phyloP scores from a whole-genome alignment of 2,797 vertebrate species.

The Mus caroli region DNA sequence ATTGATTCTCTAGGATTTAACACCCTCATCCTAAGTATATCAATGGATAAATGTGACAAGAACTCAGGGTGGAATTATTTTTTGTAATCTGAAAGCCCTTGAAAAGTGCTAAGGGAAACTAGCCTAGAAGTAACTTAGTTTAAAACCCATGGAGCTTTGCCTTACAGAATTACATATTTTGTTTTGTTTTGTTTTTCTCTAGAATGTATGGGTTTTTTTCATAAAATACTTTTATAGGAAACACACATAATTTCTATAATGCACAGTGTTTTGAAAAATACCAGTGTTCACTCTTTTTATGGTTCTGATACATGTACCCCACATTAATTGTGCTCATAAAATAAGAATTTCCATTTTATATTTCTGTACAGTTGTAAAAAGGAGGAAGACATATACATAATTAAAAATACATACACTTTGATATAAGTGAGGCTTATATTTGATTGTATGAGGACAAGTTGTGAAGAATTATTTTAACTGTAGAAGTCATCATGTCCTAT shows the following conservation, averaged over 20 bases:
- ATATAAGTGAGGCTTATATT: not conserved
- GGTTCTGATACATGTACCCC: not conserved
- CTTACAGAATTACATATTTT: not conserved
- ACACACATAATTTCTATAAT: slow-evolving; percentile 3
- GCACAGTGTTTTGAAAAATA: not conserved
- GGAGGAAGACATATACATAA: not conserved
- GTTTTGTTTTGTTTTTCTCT: not conserved
- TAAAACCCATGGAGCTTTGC: not conserved
- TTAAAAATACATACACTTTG: slow-evolving; percentile 13
- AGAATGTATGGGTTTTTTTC: not conserved
- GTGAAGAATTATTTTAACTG: not conserved
- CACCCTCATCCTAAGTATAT: not conserved
- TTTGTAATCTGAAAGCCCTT: slow-evolving; percentile 7
- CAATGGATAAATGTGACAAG: not conserved
- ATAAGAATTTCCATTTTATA: not conserved
- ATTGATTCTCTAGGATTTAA: not conserved
- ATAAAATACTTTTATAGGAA: not conserved
- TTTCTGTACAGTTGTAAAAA: not conserved
- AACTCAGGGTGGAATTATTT: not conserved
- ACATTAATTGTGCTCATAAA: slow-evolving; percentile 3
- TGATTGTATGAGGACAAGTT: not conserved
- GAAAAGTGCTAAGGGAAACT: not conserved
- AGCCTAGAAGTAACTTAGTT: not conserved
- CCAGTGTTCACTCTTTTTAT: not conserved
- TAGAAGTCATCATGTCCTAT: not conserved